phyloP scores from a whole-genome alignment of 2,797 vertebrate genomes.

The Sebastes oblongus region DNA sequence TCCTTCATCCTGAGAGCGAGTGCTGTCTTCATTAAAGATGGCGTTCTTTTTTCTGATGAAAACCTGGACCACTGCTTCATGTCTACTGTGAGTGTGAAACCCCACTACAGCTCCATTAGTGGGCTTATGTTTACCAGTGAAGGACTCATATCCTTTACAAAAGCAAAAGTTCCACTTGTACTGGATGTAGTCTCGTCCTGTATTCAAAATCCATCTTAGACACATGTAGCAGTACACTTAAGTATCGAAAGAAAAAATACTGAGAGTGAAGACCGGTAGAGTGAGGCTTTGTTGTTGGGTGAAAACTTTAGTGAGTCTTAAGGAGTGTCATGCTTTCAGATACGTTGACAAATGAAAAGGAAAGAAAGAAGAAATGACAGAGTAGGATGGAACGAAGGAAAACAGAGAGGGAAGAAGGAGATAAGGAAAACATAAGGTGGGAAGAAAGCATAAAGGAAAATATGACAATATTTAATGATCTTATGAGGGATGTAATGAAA shows the following conservation, averaged over 20 bases:
- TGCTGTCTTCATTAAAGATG: constrained; percentile 90
- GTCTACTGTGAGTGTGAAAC: constrained; percentile 83
- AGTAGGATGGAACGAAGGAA: not conserved
- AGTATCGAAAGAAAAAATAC: not conserved
- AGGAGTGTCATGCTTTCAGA: not conserved
- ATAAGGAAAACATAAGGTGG: not conserved
- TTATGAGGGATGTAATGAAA: not conserved
- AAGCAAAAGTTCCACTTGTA: not conserved
- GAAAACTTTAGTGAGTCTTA: not conserved
- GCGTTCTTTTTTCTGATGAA: constrained; percentile 87
- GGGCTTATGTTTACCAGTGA: not conserved
- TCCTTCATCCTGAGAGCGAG: constrained; percentile 90
- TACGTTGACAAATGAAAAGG: not conserved
- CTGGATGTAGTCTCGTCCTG: not conserved
- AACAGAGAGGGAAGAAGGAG: not conserved
- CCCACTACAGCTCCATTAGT: not conserved
- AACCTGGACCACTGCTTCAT: constrained; percentile 88
- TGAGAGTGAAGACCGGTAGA: not conserved
- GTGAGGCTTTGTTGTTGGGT: not conserved
- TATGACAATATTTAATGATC: not conserved
- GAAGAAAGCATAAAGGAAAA: not conserved
- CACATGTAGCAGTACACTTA: no score
- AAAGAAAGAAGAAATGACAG: not conserved
- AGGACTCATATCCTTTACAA: not conserved
- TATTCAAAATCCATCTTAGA: not conserved